Evolutionary conservation across 2,113 vertebrate species (phyloP).

Genomic region (Gymnarchus niloticus): DNA sequence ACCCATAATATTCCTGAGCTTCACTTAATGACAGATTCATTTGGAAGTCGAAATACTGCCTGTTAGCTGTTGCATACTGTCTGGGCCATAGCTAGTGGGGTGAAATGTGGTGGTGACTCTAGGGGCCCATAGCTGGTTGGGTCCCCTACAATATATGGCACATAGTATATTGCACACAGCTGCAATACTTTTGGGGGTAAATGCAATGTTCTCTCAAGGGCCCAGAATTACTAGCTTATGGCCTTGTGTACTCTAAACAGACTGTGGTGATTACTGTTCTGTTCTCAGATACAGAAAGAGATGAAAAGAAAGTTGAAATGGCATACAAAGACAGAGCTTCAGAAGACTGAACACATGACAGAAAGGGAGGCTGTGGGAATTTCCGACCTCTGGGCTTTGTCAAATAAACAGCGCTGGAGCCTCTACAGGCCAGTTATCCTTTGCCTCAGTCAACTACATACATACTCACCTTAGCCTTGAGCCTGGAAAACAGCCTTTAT

Average conservation of each 20-base stretch:
- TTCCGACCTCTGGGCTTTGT: slow-evolving; percentile 18
- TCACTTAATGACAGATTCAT: not conserved
- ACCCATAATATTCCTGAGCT: not conserved
- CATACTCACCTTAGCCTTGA: not conserved
- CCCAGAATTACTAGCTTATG: no score
- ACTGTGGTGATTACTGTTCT: not conserved
- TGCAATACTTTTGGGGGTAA: no score
- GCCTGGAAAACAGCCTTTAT: not conserved
- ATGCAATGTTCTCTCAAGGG: no score
- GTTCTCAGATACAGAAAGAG: slow-evolving; percentile 18
- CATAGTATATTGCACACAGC: no score
- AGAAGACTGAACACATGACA: slow-evolving; percentile 29
- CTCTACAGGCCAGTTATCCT: slow-evolving; percentile 35
- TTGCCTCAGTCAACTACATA: not conserved
- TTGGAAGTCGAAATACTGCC: not conserved
- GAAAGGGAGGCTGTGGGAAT: slow-evolving; percentile 23
- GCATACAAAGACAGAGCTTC: slow-evolving; percentile 15
- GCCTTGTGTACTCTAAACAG: not conserved
- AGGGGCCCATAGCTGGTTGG: no score
- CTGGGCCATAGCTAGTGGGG: not conserved
- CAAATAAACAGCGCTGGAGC: slow-evolving; percentile 29
- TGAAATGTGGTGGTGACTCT: no score
- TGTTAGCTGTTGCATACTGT: not conserved
- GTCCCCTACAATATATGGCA: no score
- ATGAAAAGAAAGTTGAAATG: slow-evolving; percentile 19